Base-by-base conservation (phyloP, 2,113 vertebrate genomes). In the Potamarius usumacintae region DNA sequence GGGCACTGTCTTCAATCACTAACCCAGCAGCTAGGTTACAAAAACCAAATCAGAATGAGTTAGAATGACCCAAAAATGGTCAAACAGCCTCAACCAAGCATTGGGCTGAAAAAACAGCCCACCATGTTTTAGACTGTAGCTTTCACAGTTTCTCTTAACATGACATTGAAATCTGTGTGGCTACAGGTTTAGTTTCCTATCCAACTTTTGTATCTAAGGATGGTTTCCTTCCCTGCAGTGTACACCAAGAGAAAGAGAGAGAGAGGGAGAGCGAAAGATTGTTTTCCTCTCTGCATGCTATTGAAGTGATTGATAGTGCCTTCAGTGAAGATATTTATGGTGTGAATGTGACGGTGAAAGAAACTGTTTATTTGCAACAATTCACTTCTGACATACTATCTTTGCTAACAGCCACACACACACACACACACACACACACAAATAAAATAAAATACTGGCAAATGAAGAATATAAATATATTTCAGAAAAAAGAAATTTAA, bases 311-410 rank as follows among this genome's bases (percentile, higher is more conserved):
- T 82, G 86, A 91, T 91, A 69, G 89, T 89, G 48, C 84, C 82
- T 86, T 88, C 90, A 89, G 82, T 89, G 67, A 84, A 69, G 34
- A 88, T 88, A 89, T 89, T 91, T 91, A 91, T 85, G 82, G 84
- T 50, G 67, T 50, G 76, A 82, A 78, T 88, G 88, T 89, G 86
- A 84, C 60, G 57, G 86, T 77, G 88, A 89, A 91, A 84, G 83
- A 84, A 88, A 88, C 88, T 91, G 88, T 91, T 91, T 91, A 91
- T 91, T 91, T 91, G 88, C 86, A 89, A 88, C 90, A 89, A 85
- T 91, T 91, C 88, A 89, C 84, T 89, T 89, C 84, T 91, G 86
- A 91, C 86, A 89, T 81, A 55, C 80, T 82, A 88, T 91, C 86
- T 77, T 53, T 86, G 60, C 87, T 84, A 89, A 88, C 80, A 84